These are phyloP conservation scores for Fringilla coelebs DNA, from an alignment of 2,797 vertebrate genomes.

Conservation along the genomic window DNA sequence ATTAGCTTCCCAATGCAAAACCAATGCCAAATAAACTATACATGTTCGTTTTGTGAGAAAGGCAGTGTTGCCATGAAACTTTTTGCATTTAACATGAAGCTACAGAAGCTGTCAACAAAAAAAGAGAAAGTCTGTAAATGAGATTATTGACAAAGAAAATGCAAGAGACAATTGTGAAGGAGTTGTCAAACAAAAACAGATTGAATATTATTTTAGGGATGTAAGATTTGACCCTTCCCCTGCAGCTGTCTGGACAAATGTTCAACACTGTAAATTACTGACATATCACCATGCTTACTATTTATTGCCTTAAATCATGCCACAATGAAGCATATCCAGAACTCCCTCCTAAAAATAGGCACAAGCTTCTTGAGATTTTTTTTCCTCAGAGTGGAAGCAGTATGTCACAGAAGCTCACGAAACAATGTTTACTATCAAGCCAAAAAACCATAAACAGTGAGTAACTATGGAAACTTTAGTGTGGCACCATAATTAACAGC, in stretches of 20 bases:
- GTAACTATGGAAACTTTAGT: constrained; percentile 44
- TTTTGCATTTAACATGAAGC: neutral
- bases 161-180: neutral
- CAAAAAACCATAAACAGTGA: constrained; percentile 27
- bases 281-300: neutral
- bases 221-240: neutral
- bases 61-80: neutral
- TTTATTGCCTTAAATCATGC: neutral
- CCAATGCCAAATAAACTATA: neutral
- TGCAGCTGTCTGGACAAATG: neutral
- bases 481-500: constrained; percentile 45
- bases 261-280: neutral
- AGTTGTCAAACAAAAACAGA: neutral
- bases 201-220: neutral
- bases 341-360: neutral
- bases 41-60: neutral
- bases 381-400: neutral
- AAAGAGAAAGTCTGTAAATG: neutral
- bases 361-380: neutral
- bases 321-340: neutral
- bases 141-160: constrained; percentile 1
- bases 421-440: constrained; percentile 40
- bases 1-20: neutral
- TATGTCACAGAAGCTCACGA: constrained; percentile 11
- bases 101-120: neutral